Conservation (phyloP, 2,888 invertebrate genomes). For the Seladonia tumulorum region DNA sequence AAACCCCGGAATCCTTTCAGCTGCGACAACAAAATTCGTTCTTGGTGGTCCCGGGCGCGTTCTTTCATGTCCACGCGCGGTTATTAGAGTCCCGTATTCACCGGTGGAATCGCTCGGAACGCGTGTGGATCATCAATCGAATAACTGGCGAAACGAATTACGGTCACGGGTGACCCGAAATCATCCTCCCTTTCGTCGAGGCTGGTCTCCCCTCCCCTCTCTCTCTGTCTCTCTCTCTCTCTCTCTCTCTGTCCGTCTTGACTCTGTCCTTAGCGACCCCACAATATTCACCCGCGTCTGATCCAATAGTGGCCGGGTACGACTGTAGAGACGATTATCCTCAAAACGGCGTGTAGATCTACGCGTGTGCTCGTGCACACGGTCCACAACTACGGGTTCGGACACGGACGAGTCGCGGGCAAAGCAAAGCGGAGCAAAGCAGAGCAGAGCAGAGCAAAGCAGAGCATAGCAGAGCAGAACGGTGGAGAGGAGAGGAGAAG, state of each 20-base stretch:
- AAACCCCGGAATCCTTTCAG: background rate
- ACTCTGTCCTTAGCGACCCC: constrained; percentile 47
- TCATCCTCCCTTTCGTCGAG: constrained; percentile 41
- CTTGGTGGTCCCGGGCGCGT: background rate
- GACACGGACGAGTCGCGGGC: background rate
- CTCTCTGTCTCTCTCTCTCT: background rate
- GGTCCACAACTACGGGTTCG: background rate
- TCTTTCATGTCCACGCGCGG: background rate
- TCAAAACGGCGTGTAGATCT: constrained; percentile 46
- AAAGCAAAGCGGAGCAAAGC: constrained; percentile 32
- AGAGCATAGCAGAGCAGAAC: constrained; percentile 44
- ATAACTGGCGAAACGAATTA: constrained; percentile 35
- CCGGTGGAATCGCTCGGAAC: constrained; percentile 16
- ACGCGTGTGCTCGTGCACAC: constrained; percentile 7
- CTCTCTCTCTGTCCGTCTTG: background rate
- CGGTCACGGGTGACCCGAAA: constrained; percentile 33
- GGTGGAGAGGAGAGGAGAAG: constrained; percentile 4
- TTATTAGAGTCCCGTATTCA: background rate
- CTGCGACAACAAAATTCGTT: too few species aligned
- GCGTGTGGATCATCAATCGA: background rate
- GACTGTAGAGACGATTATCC: constrained; percentile 61
- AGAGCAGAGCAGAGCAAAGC: constrained; percentile 40
- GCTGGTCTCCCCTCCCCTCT: background rate
- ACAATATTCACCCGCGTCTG: constrained; percentile 51
- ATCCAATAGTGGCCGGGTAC: constrained; percentile 59